phyloP scores from a whole-genome alignment of 1,140 invertebrate genomes.

The Anoplolepis gracilipes region DNA sequence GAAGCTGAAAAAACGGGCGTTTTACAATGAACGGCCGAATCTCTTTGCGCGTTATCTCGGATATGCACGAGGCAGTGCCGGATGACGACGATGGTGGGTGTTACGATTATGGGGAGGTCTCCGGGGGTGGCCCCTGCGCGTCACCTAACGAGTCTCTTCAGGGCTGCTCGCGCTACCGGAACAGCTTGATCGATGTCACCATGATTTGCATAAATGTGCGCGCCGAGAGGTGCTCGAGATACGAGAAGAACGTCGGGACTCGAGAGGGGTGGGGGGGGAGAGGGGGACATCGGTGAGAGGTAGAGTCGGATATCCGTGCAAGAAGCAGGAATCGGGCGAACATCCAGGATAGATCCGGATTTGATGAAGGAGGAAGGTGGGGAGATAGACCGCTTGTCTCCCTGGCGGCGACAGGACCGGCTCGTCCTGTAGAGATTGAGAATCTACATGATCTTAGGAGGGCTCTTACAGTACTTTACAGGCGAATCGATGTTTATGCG shows the following conservation, averaged over 20 bases:
- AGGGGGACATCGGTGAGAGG: neutral
- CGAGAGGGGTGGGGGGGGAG: too few relatives aligned
- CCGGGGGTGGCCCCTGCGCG: neutral
- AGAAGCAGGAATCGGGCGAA: conserved; percentile 42
- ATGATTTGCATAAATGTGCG: conserved; percentile 58
- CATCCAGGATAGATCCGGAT: neutral
- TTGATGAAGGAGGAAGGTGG: conserved; percentile 20
- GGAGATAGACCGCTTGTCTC: conserved; percentile 31
- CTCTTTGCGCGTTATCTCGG: conserved; percentile 15
- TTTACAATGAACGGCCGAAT: neutral
- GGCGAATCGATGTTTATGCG: neutral
- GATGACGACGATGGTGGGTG: too few relatives aligned
- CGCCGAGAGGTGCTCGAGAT: conserved; percentile 20
- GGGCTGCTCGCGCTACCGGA: neutral
- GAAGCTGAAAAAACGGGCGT: neutral
- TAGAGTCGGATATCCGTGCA: conserved; percentile 18
- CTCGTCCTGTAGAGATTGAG: conserved; percentile 37
- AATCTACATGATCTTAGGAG: conserved; percentile 34
- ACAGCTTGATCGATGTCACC: conserved; percentile 52
- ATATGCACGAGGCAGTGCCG: conserved; percentile 4
- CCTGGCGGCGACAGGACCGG: conserved; percentile 25
- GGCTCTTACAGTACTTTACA: neutral
- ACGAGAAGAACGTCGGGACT: neutral
- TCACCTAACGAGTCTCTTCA: conserved; percentile 33
- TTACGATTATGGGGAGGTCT: neutral